A percentile compares a stretch with the other conserved stretches of the same genome.
phyloP scores from a whole-genome alignment of 2,113 vertebrate species.

The Caloenas nicobarica region DNA sequence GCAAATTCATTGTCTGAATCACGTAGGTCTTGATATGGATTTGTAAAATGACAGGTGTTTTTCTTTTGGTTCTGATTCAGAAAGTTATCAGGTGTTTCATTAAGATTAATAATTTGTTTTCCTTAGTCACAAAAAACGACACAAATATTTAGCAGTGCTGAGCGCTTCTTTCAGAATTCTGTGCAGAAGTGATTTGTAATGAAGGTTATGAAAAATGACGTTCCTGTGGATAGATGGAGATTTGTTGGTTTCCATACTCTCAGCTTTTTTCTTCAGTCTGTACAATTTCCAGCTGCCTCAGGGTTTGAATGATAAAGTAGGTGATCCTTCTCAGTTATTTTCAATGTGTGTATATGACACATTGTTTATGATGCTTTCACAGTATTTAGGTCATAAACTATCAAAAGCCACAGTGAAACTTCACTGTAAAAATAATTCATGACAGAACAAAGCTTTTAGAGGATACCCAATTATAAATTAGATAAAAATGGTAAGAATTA shows the following conservation, averaged over 20 bases:
- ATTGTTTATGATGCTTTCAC: conserved; percentile 51
- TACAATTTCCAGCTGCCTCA: conserved; percentile 50
- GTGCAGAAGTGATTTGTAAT: conserved; percentile 24
- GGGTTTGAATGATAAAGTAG: conserved; percentile 1
- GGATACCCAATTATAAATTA: conserved; percentile 48
- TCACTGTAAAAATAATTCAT: conserved; percentile 17
- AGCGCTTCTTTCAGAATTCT: conserved; percentile 16
- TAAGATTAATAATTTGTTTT: conserved; percentile 29
- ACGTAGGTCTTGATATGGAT: background rate
- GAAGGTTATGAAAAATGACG: conserved; percentile 21
- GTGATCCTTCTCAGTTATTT: conserved; percentile 53
- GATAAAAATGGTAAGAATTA: background rate
- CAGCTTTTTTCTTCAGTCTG: background rate
- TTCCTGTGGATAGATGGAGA: conserved; percentile 11
- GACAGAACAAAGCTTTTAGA: conserved; percentile 46
- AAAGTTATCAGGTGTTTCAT: conserved; percentile 10
- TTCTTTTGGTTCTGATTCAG: background rate
- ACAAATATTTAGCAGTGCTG: background rate
- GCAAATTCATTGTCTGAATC: background rate
- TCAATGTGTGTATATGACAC: background rate
- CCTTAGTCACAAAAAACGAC: background rate
- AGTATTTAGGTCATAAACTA: conserved; percentile 57
- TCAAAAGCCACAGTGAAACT: conserved; percentile 18
- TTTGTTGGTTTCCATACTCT: background rate
- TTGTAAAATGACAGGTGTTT: background rate